Base-by-base conservation (phyloP, 2,113 vertebrate species). In the Ammodytes marinus region DNA sequence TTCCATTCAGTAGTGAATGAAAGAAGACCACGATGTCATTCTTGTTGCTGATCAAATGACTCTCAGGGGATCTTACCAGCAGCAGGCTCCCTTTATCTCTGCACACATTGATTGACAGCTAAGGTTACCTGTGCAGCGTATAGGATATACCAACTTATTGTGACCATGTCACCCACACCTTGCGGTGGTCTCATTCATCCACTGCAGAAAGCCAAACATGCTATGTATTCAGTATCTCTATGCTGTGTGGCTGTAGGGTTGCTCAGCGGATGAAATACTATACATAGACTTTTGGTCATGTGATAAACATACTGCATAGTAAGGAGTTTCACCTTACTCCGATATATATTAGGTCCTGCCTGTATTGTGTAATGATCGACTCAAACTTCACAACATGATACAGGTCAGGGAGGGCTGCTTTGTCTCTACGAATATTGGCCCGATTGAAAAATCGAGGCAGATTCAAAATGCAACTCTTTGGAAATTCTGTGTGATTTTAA, bases 11-110 rank as follows among this genome's bases (percentile, higher is more conserved):
- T 84, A 55, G 76, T 61, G 87, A 94, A 93, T 86, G 88, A 85
- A 89, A 93, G 93, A 93, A 79, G 78, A 90, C 88, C 96, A 94
- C 94, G 86, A 93, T 91, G 89, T 93, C 93, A 89, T 93, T 89
- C 91, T 84, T 69, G 77, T 79, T 72, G 81, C 86, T 86, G 74
- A 93, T 94, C 91, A 74, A 83, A 83, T 92, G 78, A 90, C 88
- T 79, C 79, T 73, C 72, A 84, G 61, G 86, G 58, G 73, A 80
- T 80, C 64, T 86, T 89, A 89, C 67, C 79, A 83, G 71, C 69
- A 45, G 64, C 64, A 61, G 77, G 77, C 88, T 82, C 46, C 82
- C 60, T 88, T 92, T 88, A 89, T 92, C 87, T 77, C 63, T 59
- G 55, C 79, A 83, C 90, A 86, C 84, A 74, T 73, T 89, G 89